Conservation (phyloP, 1,140 invertebrate genomes). For the Caenorhabditis inopinata region DNA sequence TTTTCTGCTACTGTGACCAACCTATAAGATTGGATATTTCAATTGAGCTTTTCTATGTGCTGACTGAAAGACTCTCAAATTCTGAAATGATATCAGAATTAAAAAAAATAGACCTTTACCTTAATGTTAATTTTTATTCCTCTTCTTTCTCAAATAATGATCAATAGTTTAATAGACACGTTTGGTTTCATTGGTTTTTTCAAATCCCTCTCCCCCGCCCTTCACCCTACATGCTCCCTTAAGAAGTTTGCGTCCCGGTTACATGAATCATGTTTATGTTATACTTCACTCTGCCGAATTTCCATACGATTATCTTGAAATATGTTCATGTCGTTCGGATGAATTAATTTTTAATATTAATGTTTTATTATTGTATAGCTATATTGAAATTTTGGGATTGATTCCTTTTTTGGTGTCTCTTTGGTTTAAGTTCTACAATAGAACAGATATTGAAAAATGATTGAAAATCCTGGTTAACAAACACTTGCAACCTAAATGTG, state of each 20-base stretch:
- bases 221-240: background rate
- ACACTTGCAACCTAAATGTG: no score
- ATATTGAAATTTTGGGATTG: no score
- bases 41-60: background rate
- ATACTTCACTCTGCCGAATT: constrained; percentile 8
- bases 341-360: no score
- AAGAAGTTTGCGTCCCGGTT: background rate
- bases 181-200: background rate
- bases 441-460: no score
- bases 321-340: background rate
- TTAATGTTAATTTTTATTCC: no score
- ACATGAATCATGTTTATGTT: background rate
- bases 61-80: background rate
- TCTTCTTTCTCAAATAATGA: background rate
- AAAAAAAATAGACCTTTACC: no score
- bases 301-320: background rate
- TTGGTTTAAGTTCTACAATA: no score
- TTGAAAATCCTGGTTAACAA: no score
- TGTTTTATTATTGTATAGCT: no score
- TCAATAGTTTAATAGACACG: constrained; percentile 16
- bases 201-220: background rate
- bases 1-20: background rate
- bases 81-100: constrained; percentile 6
- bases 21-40: background rate
- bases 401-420: no score